Base-by-base conservation (phyloP, 2,888 invertebrate genomes). In the Apoda limacodes region DNA sequence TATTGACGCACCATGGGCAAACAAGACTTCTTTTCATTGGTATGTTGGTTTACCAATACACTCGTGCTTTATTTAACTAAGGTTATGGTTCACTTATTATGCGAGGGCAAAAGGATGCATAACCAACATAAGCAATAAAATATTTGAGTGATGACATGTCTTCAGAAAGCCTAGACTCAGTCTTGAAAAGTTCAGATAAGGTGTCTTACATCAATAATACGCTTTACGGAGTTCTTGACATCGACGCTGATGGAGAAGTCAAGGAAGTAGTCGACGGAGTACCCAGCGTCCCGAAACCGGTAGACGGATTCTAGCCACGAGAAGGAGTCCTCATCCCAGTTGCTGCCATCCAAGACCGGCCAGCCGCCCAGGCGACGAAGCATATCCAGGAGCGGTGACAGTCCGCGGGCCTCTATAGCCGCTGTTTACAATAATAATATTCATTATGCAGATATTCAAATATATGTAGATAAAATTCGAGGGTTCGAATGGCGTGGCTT, bases 171-270 rank as follows among this genome's bases (percentile, higher is more conserved):
- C n/a, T n/a, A n/a, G n/a, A n/a, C n/a, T n/a, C n/a, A n/a, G n/a
- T n/a, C n/a, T n/a, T n/a, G n/a, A n/a, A n/a, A n/a, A n/a, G n/a
- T n/a, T n/a, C n/a, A n/a, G n/a, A n/a, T n/a, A n/a, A n/a, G n/a
- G n/a, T n/a, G n/a, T 50, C 87, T 85, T 83, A 94, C 94, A 76
- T 94, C 93, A 52, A 95, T 92, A 28, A 92, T 84, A 39, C 93
- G 84, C 50, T 84, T 85, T 0, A 92, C 90, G 21, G 93, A 94
- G 65, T 95, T 95, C 67, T 93, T 94, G 37, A 94, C 84, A 66
- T 95, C 95, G 5, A 92, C 89, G 17, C 90, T 89, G 52, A 95
- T 90, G 22, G 93, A 93, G 63, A 95, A 93, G 61, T 95, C 94
- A 21, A 95, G 83, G 64, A 95, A 89, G 60, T 94, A 93, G 68